Evolutionary conservation across 2,797 vertebrate species (phyloP).

Genomic region (Schizopygopsis malacanthus): DNA sequence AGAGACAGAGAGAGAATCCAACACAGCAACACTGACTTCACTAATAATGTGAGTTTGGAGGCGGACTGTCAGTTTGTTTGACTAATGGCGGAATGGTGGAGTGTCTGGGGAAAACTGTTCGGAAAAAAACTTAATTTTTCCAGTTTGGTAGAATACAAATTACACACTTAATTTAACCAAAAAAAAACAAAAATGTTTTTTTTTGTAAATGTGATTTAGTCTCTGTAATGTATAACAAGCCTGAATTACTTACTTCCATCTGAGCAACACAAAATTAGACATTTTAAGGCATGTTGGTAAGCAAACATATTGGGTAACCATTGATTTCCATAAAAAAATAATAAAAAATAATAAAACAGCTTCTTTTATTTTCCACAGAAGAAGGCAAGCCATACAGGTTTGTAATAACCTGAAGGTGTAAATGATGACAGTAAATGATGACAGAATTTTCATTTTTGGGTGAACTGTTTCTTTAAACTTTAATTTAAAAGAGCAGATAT

Average conservation of each 20-base stretch:
- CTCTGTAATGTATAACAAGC: background rate
- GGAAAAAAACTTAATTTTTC: background rate
- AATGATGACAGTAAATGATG: background rate
- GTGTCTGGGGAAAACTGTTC: background rate
- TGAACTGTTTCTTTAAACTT: background rate
- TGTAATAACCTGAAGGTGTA: background rate
- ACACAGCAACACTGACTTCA: background rate
- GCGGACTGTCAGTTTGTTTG: background rate
- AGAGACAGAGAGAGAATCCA: background rate
- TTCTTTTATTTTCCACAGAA: background rate
- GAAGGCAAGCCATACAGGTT: background rate
- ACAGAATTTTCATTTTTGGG: background rate
- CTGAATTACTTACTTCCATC: background rate
- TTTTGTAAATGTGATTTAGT: background rate
- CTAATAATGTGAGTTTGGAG: background rate
- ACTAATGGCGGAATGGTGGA: too few species aligned
- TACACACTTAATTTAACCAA: background rate
- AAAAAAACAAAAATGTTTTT: background rate
- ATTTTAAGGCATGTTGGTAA: background rate
- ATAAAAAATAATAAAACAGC: background rate
- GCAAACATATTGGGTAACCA: background rate
- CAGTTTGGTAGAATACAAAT: background rate
- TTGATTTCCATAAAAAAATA: too few species aligned
- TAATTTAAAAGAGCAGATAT: slow-evolving; percentile 1
- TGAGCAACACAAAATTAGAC: background rate